Percentiles rank a stretch among this genome's conserved stretches.
These are phyloP conservation scores for Eristalinus sepulchralis DNA, from an alignment of 2,888 invertebrate genomes.

Conservation along the genomic window DNA sequence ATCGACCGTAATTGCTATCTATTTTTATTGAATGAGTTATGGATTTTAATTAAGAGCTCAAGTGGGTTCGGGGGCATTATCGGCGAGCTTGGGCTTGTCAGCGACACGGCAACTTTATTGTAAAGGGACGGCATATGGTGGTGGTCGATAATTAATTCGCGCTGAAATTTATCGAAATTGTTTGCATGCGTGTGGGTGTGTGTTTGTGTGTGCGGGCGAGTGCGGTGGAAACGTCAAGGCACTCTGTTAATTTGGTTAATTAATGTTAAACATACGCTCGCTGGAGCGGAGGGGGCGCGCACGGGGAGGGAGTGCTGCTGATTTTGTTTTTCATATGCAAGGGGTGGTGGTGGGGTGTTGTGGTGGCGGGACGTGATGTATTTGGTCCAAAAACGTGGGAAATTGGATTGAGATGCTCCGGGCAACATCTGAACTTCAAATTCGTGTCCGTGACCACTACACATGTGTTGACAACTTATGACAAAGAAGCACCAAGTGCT, in stretches of 20 bases:
- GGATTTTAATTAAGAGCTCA: constrained; percentile 63
- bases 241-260: constrained; percentile 34
- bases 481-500: not conserved
- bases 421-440: not conserved
- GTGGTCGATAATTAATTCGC: constrained; percentile 42
- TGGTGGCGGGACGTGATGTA: too few relatives aligned
- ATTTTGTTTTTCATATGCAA: not conserved
- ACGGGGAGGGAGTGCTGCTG: not conserved
- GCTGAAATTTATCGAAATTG: constrained; percentile 39
- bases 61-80: constrained; percentile 21
- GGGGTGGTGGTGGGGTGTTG: not conserved
- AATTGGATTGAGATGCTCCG: not conserved
- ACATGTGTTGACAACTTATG: not conserved
- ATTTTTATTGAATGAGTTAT: constrained; percentile 57
- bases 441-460: not conserved
- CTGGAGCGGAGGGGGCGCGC: not conserved
- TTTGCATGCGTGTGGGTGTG: not conserved
- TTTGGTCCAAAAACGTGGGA: not conserved
- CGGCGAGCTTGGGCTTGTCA: constrained; percentile 36
- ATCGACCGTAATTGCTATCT: constrained; percentile 44
- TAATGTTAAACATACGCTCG: not conserved
- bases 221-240: constrained; percentile 2
- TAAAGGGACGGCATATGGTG: constrained; percentile 1
- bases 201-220: not conserved
- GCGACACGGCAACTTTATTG: constrained; percentile 39